Base-by-base conservation (phyloP, 2,888 invertebrate species). In the Cerceris rybyensis region DNA sequence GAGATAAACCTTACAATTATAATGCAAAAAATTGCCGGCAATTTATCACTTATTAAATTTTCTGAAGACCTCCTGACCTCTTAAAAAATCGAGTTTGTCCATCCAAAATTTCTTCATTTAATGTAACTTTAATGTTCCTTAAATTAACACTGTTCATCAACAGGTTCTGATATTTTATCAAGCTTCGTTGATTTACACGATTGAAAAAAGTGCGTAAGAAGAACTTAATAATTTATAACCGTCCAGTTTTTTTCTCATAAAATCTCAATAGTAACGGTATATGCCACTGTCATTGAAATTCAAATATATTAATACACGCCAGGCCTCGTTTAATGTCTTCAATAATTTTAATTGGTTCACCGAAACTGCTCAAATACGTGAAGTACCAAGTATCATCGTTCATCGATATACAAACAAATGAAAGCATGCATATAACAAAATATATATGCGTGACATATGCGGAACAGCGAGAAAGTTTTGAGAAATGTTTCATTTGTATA, bases 1-100 rank as follows among this genome's bases (percentile, higher is more conserved):
- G 85, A 87, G 88, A 84, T 88, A 92, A 81, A 93, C 92, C 83
- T 90, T 89, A 87, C 92, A 88, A 81, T 88, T 87, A 83, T 93
- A 93, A 54, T 92, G 91, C 70, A 90, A 86, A 80, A 92, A 93
- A 81, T 86, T 80, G 66, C 89, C 88, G 75, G 89, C 89, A 89
- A 90, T 89, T 88, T 89, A 88, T 81, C 60, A 59, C 49, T 55
- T 28, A 42, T 28, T 52, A 17, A 14, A 39, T 1, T 13, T n/a
- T 17, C 49, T 13, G 11, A 11, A 59, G 39, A 41, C 8, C 50
- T 49, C n/a, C 43, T 14, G 46, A 17, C 55, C 60, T 64, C n/a
- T 50, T 16, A n/a, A 0, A 17, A 5, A 52, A 64, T 14, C 11
- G 7, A 7, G 14, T 8, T 52, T 52, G 52, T 52, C n/a, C 5